Percentiles rank a stretch among this genome's conserved stretches.
Evolutionary conservation across 2,113 vertebrate genomes (phyloP).

Genomic region (Cephalopterus ornatus): DNA sequence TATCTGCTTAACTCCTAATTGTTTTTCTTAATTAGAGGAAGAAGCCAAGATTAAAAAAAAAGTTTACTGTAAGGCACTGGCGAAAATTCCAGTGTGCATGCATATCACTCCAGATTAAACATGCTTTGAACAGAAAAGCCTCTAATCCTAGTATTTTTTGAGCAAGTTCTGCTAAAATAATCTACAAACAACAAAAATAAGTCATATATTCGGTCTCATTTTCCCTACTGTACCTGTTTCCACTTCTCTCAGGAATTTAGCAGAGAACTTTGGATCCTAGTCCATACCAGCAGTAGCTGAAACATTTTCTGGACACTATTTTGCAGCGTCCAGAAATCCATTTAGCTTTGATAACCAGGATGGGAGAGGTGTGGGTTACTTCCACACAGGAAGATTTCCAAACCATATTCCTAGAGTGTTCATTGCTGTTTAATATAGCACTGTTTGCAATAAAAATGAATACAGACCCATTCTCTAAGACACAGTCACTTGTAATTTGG

Average conservation of each 20-base stretch:
- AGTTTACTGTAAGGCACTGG: not conserved
- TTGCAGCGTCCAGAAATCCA: not conserved
- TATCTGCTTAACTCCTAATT: not conserved
- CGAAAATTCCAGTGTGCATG: not conserved
- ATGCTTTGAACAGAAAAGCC: not conserved
- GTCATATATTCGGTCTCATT: not conserved
- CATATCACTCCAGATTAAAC: not conserved
- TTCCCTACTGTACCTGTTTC: not conserved
- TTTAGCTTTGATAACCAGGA: not conserved
- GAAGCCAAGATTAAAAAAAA: not conserved
- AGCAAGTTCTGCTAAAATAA: not conserved
- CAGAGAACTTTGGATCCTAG: not conserved
- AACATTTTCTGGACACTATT: not conserved
- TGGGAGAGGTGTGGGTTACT: not conserved
- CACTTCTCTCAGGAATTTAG: not conserved
- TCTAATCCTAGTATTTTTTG: not conserved
- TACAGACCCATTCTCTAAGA: not conserved
- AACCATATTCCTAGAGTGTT: not conserved
- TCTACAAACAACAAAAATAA: not conserved
- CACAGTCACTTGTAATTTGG: not conserved
- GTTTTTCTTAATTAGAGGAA: not conserved
- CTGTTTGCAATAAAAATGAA: not conserved
- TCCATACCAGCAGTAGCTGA: not conserved
- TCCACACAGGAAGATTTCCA: not conserved
- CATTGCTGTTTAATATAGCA: accelerated